These are phyloP conservation scores for Steatocranus sp. DNA, from an alignment of 2,797 vertebrate genomes.

Conservation along the genomic window DNA sequence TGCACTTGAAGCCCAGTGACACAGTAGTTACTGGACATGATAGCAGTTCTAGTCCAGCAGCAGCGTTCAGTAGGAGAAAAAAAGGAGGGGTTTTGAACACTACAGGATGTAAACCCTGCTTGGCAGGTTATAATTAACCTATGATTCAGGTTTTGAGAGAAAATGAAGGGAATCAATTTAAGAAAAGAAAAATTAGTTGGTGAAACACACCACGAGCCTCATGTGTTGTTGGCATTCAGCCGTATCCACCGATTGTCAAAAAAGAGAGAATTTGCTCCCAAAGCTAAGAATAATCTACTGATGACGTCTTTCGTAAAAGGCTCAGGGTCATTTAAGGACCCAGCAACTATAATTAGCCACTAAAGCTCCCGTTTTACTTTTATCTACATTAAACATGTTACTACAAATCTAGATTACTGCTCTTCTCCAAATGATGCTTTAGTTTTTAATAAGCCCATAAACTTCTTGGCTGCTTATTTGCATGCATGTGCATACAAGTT, in stretches of 20 bases:
- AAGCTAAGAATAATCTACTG: not conserved
- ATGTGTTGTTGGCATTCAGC: not conserved
- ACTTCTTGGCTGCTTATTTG: not conserved
- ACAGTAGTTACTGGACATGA: not conserved
- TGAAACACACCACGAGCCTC: not conserved
- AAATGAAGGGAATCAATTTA: not conserved
- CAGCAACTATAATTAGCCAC: not conserved
- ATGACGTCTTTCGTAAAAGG: not conserved
- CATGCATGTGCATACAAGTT: not conserved
- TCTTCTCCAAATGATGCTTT: not conserved
- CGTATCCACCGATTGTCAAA: not conserved
- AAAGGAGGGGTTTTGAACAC: not conserved
- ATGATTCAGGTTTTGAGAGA: not conserved
- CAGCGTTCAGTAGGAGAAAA: fast-evolving
- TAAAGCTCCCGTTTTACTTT: not conserved
- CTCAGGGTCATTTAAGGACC: conserved; percentile 18
- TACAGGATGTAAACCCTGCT: fast-evolving
- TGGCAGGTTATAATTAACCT: not conserved
- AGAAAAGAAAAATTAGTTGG: not conserved
- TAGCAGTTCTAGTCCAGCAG: not conserved
- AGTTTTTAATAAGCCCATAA: not conserved
- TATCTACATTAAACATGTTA: not conserved
- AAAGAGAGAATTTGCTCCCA: not conserved
- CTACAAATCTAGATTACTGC: not conserved
- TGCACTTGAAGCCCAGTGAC: fast-evolving